Evolutionary conservation across 35 echinoderm and acorn worm species (phyloP).

Genomic region (Diadema setosum): DNA sequence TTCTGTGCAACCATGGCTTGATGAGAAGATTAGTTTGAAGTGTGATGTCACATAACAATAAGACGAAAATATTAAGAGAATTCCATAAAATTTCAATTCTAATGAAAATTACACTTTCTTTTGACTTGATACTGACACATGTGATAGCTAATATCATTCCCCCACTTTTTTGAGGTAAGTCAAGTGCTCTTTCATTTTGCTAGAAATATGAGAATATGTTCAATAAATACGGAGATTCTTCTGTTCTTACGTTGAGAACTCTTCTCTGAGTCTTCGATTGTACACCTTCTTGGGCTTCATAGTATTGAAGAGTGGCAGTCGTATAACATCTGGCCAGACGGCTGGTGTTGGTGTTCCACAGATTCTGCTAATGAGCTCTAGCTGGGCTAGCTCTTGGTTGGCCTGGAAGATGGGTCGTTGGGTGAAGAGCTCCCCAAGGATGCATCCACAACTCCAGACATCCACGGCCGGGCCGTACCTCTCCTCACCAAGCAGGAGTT

Average conservation of each 20-base stretch:
- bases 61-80: too few relatives aligned
- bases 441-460: slow-evolving; percentile 97
- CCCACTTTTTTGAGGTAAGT: too few relatives aligned
- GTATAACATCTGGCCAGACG: slow-evolving; percentile 95
- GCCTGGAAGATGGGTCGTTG: slow-evolving; percentile 95
- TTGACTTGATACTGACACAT: too few relatives aligned
- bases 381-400: slow-evolving; percentile 81
- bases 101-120: too few relatives aligned
- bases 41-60: too few relatives aligned
- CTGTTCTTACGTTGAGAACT: slow-evolving; percentile 87
- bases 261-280: slow-evolving; percentile 78
- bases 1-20: too few relatives aligned
- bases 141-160: too few relatives aligned
- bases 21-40: too few relatives aligned
- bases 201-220: too few relatives aligned
- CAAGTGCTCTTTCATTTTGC: too few relatives aligned
- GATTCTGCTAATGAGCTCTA: slow-evolving; percentile 91
- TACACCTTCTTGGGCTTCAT: slow-evolving; percentile 98
- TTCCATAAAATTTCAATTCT: too few relatives aligned
- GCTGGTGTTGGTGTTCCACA: slow-evolving; percentile 93
- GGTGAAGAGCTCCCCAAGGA: slow-evolving; percentile 94
- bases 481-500: slow-evolving; percentile 92
- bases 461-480: slow-evolving; percentile 93
- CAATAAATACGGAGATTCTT: too few relatives aligned
- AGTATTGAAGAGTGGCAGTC: slow-evolving; percentile 84